phyloP scores from a whole-genome alignment of 2,888 invertebrate species.

The Malthinus seriepunctatus region DNA sequence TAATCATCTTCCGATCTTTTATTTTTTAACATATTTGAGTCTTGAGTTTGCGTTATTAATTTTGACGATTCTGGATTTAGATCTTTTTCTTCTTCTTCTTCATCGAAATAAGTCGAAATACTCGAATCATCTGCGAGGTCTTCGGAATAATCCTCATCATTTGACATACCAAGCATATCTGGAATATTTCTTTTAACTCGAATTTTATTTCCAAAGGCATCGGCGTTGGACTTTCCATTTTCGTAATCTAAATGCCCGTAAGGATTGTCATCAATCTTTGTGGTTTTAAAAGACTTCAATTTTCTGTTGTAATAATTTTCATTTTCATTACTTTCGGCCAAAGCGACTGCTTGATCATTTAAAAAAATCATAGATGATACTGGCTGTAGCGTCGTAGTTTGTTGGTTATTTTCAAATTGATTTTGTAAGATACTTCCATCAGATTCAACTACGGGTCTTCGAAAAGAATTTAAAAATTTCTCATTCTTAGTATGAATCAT shows the following conservation, averaged over 20 bases:
- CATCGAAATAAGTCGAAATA: not conserved
- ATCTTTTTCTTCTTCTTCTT: slow-evolving; percentile 10
- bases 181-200: slow-evolving; percentile 28
- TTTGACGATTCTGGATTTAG: not conserved
- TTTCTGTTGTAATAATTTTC: slow-evolving; percentile 4
- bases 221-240: slow-evolving; percentile 16
- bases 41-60: not conserved
- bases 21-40: not conserved
- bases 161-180: slow-evolving; percentile 34
- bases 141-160: slow-evolving; percentile 39
- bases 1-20: slow-evolving; percentile 22
- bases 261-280: not conserved
- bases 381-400: not conserved
- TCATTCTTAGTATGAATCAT: slow-evolving; percentile 29
- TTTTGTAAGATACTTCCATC: not conserved
- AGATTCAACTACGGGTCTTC: not conserved
- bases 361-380: not conserved
- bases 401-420: not conserved
- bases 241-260: slow-evolving; percentile 18
- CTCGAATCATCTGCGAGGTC: slow-evolving; percentile 16
- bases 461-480: no score
- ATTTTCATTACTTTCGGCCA: not conserved
- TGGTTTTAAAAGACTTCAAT: not conserved
- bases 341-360: no score
- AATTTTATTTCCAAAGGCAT: slow-evolving; percentile 11